These are phyloP conservation scores for Tipula confusa DNA, from an alignment of 2,888 invertebrate genomes.

Conservation along the genomic window DNA sequence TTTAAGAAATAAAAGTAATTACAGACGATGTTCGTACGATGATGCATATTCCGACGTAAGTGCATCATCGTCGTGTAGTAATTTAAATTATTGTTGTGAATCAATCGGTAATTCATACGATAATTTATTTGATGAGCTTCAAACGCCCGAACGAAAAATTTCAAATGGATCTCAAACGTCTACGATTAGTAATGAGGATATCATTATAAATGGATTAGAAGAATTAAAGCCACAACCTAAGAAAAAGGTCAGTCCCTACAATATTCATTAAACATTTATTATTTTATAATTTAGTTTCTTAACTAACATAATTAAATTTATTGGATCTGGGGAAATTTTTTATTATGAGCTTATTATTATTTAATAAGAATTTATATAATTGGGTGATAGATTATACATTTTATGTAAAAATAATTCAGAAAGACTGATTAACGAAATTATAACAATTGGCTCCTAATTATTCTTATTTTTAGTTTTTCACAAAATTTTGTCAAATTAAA, in stretches of 20 bases:
- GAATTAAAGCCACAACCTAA: slow-evolving; percentile 53
- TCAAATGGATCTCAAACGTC: slow-evolving; percentile 74
- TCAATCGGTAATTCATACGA: slow-evolving; percentile 50
- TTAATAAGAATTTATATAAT: not conserved
- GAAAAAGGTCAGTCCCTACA: slow-evolving; percentile 37
- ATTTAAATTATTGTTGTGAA: slow-evolving; percentile 56
- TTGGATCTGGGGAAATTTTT: not conserved
- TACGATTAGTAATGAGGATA: slow-evolving; percentile 66
- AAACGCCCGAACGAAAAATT: slow-evolving; percentile 60
- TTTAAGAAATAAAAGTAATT: slow-evolving; percentile 42
- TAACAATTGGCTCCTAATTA: not conserved
- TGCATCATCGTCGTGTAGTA: slow-evolving; percentile 57
- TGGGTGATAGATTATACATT: not conserved
- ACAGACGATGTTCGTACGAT: slow-evolving; percentile 50
- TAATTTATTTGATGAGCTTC: slow-evolving; percentile 43
- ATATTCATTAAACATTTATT: not conserved
- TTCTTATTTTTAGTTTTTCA: no score
- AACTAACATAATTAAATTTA: not conserved
- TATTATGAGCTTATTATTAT: not conserved
- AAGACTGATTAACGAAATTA: not conserved
- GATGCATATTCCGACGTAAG: slow-evolving; percentile 54
- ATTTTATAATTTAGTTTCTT: not conserved
- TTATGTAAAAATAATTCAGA: not conserved
- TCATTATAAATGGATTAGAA: slow-evolving; percentile 38
- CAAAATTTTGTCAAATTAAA: not conserved